Conservation (phyloP, 2,888 invertebrate species). For the Panzeria rudis region DNA sequence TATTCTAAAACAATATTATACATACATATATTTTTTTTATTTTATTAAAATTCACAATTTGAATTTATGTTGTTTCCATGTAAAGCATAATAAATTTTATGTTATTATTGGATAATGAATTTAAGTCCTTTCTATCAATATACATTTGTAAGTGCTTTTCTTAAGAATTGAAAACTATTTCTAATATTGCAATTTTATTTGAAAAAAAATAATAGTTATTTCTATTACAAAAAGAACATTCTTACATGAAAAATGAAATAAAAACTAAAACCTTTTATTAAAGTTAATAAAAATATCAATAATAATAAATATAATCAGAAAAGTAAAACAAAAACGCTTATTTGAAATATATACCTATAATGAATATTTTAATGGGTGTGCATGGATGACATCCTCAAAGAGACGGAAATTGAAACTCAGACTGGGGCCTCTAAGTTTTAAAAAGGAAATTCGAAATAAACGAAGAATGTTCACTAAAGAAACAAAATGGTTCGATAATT, state of each 20-base stretch:
- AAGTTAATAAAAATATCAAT: conserved; percentile 18
- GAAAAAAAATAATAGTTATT: background rate
- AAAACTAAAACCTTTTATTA: conserved; percentile 8
- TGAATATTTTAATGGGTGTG: background rate
- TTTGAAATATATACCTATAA: background rate
- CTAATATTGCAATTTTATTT: conserved; percentile 22
- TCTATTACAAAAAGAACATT: background rate
- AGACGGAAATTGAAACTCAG: too few species aligned
- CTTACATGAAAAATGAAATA: conserved; percentile 1
- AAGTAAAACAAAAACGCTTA: background rate
- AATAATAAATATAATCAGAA: conserved; percentile 32
- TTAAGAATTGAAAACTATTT: conserved; percentile 13
- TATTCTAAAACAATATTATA: conserved; percentile 19
- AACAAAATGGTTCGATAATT: too few species aligned
- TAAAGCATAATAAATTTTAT: conserved; percentile 51
- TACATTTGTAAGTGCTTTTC: conserved; percentile 29
- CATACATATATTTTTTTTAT: conserved; percentile 43
- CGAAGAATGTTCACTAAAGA: too few species aligned
- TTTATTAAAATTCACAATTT: conserved; percentile 45
- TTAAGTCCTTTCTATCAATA: conserved; percentile 29
- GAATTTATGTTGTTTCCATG: conserved; percentile 59
- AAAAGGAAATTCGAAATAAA: too few species aligned
- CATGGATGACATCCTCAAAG: too few species aligned
- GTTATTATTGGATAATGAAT: conserved; percentile 38
- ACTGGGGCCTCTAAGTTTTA: too few species aligned